Evolutionary conservation across 2,888 invertebrate genomes (phyloP).

Genomic region (Aleiodes alternator): DNA sequence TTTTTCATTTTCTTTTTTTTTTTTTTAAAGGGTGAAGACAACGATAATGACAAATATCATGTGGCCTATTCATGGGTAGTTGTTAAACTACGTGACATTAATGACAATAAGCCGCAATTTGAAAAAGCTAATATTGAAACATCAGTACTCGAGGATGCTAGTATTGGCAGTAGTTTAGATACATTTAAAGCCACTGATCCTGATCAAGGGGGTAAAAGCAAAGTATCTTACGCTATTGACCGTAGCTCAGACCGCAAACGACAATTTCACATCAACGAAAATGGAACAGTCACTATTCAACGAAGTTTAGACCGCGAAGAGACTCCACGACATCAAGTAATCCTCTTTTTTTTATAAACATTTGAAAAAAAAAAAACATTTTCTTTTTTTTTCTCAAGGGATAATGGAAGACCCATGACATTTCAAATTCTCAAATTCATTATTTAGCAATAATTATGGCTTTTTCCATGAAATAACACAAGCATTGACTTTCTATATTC

Average conservation of each 20-base stretch:
- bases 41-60: slow-evolving; percentile 97
- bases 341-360: slow-evolving; percentile 8
- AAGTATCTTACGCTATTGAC: slow-evolving; percentile 94
- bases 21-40: slow-evolving; percentile 84
- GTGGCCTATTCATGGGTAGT: slow-evolving; percentile 97
- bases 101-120: slow-evolving; percentile 98
- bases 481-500: too few relatives aligned
- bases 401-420: too few relatives aligned
- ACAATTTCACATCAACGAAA: slow-evolving; percentile 95
- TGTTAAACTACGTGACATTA: slow-evolving; percentile 94
- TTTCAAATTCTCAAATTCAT: too few relatives aligned
- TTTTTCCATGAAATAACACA: too few relatives aligned
- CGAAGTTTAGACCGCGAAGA: slow-evolving; percentile 95
- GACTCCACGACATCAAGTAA: slow-evolving; percentile 91
- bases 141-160: slow-evolving; percentile 93
- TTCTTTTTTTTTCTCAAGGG: too few relatives aligned
- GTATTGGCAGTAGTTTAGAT: slow-evolving; percentile 92
- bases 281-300: slow-evolving; percentile 96
- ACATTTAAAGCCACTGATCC: slow-evolving; percentile 97
- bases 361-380: too few relatives aligned
- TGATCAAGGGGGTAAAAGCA: slow-evolving; percentile 95
- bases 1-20: too few relatives aligned
- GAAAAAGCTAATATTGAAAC: slow-evolving; percentile 95
- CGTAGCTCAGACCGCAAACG: slow-evolving; percentile 93
- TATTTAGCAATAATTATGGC: too few relatives aligned